Percentiles rank a stretch among this genome's conserved stretches.
These are phyloP conservation scores for Chrysodeixis includens DNA, from an alignment of 2,888 invertebrate species.

Conservation along the genomic window DNA sequence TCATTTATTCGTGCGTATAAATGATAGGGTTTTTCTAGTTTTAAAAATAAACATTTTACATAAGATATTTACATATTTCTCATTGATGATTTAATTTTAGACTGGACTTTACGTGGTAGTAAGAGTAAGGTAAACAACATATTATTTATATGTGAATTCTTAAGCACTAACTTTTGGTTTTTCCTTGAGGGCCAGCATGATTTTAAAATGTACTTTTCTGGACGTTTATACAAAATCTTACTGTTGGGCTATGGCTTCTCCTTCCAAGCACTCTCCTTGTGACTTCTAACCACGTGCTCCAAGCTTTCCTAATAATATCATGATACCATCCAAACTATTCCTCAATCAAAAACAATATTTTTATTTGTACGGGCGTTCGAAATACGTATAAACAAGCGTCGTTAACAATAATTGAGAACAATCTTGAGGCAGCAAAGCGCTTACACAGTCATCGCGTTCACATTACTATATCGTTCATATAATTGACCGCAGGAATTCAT, in stretches of 20 bases:
- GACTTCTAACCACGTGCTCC: no score
- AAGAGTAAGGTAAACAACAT: not conserved
- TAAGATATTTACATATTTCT: not conserved
- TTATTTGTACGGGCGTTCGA: not conserved
- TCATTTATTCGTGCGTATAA: slow-evolving; percentile 3
- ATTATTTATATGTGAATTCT: not conserved
- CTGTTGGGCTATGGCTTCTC: no score
- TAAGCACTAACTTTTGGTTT: not conserved
- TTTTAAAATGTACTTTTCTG: no score
- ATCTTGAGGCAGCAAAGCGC: slow-evolving; percentile 48
- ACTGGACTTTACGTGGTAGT: not conserved
- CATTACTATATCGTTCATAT: slow-evolving; percentile 58
- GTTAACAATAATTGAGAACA: slow-evolving; percentile 25
- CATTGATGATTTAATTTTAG: not conserved
- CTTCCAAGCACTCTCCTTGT: no score
- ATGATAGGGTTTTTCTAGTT: not conserved
- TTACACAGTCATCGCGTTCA: slow-evolving; percentile 54
- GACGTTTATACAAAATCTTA: no score
- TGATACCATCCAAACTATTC: no score
- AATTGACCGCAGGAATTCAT: slow-evolving; percentile 71
- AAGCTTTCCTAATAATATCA: no score
- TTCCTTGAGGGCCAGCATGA: no score
- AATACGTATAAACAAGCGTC: not conserved
- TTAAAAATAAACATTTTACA: not conserved
- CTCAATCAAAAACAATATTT: no score